These are phyloP conservation scores for Labeo rohita DNA, from an alignment of 2,113 vertebrate species.

Conservation along the genomic window DNA sequence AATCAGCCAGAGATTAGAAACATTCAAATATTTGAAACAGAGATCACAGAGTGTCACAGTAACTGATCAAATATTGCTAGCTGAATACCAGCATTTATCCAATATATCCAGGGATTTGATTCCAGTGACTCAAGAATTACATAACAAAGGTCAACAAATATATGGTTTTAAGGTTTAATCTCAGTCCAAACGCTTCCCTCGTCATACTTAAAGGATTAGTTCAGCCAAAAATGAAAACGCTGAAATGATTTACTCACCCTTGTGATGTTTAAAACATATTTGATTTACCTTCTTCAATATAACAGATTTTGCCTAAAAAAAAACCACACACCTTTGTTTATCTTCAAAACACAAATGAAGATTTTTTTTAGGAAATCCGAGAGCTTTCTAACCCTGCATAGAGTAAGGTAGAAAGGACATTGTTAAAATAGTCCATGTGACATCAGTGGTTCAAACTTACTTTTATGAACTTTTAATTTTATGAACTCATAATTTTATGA, in stretches of 20 bases:
- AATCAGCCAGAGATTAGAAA: neutral
- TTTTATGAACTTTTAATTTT: too few relatives aligned
- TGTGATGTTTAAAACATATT: neutral
- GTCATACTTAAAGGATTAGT: constrained; percentile 15
- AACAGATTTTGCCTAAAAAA: too few relatives aligned
- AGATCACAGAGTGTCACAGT: neutral
- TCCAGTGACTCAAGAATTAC: neutral
- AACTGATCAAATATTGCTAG: neutral
- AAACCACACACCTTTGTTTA: too few relatives aligned
- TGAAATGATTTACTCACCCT: neutral
- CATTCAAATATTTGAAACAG: neutral
- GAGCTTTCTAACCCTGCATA: too few relatives aligned
- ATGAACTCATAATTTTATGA: too few relatives aligned
- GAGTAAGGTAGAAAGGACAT: too few relatives aligned
- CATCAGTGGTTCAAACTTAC: too few relatives aligned
- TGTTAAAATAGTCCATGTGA: too few relatives aligned
- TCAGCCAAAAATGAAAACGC: neutral
- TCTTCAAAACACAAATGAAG: too few relatives aligned
- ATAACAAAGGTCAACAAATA: neutral
- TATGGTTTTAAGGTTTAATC: constrained; percentile 19
- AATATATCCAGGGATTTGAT: neutral
- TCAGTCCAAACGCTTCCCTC: neutral
- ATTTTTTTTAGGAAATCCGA: too few relatives aligned
- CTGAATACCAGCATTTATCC: neutral
- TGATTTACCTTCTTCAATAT: neutral